Evolutionary conservation across 2,797 vertebrate genomes (phyloP), one percentile per base, ranked within the genome.

Genomic region (Bufotes viridis): DNA sequence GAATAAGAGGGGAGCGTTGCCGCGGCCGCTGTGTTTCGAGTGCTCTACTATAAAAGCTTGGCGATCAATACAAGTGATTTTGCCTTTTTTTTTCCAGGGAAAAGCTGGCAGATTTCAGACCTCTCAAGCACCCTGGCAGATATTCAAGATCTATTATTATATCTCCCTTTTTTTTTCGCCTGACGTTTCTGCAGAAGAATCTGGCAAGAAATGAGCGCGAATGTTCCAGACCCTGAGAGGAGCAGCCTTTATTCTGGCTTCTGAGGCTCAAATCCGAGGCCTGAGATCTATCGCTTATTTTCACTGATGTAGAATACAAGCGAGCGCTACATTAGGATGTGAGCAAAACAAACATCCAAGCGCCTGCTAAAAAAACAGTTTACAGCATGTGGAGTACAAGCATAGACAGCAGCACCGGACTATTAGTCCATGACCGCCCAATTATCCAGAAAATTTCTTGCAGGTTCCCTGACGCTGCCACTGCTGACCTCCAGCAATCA

Each of bases 231-330:
- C 26, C 61, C 53, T 34, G 70, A 15, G 49, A 90, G 89, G n/a
- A 92, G 76, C 58, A 8, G 22, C n/a, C 87, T 91, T 91, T 72
- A 49, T 90, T 92, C 87, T 89, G 75, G 82, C 88, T 85, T 86
- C 18, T 63, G 82, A 84, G 55, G 55, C 79, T 0, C 17, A 86
- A 65, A 85, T 90, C 90, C 86, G 51, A 87, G n/a, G 18, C 82
- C 42, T 70, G 53, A 18, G 88, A 90, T 90, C 89, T 69, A 42
- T 86, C 65, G 90, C 91, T 7, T 76, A 26, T 82, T 13, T 51
- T 9, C 1, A 58, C 22, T 86, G 55, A 0, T 0, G 88, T 81
- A 8, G 87, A 72, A 84, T 12, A 74, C 22, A 74, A 84, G 72
- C 26, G 57, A 58, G 53, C 14, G 14, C 13, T 24, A 83, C 15